These are phyloP conservation scores for Brachyhypopomus gauderio DNA, from an alignment of 2,113 vertebrate species.

Conservation along the genomic window DNA sequence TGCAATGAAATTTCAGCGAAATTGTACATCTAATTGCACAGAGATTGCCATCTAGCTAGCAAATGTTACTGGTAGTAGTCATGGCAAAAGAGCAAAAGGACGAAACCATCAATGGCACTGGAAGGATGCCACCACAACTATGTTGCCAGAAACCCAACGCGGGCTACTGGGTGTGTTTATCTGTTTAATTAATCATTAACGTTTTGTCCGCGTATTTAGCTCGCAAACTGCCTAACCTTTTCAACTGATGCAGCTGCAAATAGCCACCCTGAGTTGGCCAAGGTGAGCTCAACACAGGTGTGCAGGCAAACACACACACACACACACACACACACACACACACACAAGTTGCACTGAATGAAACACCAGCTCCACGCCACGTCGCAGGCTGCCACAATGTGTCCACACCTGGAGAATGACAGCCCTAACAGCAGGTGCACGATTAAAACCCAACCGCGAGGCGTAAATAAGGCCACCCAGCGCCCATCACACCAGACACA, in stretches of 20 bases:
- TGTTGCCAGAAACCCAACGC: neutral
- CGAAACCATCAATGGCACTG: no score
- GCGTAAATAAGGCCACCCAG: neutral
- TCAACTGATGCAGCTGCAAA: neutral
- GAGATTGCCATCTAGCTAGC: no score
- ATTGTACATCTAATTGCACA: neutral
- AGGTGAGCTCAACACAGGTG: neutral
- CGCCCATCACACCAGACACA: neutral
- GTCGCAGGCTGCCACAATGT: neutral
- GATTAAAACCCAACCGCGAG: conserved; percentile 39
- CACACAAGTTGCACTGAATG: neutral
- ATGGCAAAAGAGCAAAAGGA: no score
- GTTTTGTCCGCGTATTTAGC: neutral
- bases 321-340: no score
- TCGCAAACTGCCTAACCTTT: neutral
- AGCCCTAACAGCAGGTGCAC: neutral
- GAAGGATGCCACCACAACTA: neutral
- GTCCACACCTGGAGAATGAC: neutral
- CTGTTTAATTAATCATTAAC: conserved; percentile 30
- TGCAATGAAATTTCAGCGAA: neutral
- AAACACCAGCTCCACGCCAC: neutral
- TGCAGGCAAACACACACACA: no score
- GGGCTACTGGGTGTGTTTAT: conserved; percentile 19
- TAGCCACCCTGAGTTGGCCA: neutral
- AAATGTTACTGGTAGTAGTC: no score